Evolutionary conservation across 64 coral and sea anemone genomes (phyloP).

Genomic region (Stichodactyla mertensii): DNA sequence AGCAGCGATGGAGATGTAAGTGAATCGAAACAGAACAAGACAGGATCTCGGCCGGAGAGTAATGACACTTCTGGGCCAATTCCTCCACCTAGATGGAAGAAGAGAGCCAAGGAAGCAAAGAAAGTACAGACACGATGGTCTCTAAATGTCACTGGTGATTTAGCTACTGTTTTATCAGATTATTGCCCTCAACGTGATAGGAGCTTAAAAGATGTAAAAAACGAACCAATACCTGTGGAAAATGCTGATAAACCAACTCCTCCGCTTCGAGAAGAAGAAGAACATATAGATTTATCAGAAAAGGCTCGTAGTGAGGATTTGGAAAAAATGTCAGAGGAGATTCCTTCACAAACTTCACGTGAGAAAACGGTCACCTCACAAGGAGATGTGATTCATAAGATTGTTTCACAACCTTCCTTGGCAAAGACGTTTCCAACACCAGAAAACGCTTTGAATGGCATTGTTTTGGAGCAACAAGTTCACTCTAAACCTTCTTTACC

Average conservation of each 20-base stretch:
- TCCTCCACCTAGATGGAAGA: background rate
- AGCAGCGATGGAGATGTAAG: background rate
- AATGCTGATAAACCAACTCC: background rate
- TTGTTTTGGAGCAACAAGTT: background rate
- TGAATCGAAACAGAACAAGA: background rate
- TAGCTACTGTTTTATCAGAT: background rate
- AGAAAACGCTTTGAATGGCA: background rate
- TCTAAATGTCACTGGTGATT: background rate
- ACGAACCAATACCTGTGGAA: background rate
- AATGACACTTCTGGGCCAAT: slow-evolving; percentile 1
- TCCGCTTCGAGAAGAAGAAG: background rate
- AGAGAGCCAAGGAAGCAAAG: background rate
- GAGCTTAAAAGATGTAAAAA: background rate
- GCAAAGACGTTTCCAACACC: background rate
- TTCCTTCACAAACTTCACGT: background rate
- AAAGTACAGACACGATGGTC: background rate
- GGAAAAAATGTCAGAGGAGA: background rate
- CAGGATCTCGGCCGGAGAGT: background rate
- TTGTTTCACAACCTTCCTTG: background rate
- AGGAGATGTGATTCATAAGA: background rate
- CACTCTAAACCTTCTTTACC: background rate
- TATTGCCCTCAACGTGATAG: background rate
- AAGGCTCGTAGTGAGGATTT: background rate
- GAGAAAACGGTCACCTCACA: background rate
- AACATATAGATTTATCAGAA: background rate